Evolutionary conservation across 2,888 invertebrate genomes (phyloP).

Genomic region (Taphrorychus bicolor): DNA sequence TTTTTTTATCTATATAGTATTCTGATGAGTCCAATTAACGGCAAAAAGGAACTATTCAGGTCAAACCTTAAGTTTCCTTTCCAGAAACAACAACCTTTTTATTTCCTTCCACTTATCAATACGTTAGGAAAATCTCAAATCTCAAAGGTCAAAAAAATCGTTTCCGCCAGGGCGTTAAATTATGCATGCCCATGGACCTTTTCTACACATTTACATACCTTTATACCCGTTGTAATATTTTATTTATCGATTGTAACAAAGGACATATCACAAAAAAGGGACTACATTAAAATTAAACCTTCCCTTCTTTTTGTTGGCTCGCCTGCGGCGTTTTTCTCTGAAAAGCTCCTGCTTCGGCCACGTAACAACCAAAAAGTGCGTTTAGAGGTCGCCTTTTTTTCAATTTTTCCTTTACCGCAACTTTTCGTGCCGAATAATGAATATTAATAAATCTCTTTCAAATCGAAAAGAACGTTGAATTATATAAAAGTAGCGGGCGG

Average conservation of each 20-base stretch:
- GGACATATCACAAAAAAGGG: constrained; percentile 19
- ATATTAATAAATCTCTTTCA: neutral
- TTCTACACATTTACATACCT: constrained; percentile 7
- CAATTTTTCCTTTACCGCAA: neutral
- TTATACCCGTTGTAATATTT: constrained; percentile 9
- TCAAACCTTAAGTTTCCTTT: no score
- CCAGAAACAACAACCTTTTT: no score
- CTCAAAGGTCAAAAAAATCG: neutral
- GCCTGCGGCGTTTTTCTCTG: neutral
- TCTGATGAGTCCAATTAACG: no score
- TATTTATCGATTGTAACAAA: constrained; percentile 22
- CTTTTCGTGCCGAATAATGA: neutral
- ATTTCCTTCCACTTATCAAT: no score
- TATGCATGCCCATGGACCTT: constrained; percentile 7
- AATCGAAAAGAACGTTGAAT: neutral
- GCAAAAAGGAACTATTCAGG: no score
- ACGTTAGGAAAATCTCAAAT: no score
- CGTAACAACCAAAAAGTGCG: neutral
- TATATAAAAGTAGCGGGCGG: neutral
- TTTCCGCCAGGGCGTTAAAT: neutral
- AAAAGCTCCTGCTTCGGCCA: neutral
- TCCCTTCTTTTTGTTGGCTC: constrained; percentile 13
- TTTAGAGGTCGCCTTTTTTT: neutral
- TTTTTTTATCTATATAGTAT: no score
- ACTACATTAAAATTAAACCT: constrained; percentile 20